Conservation (phyloP, 2,113 vertebrate genomes). For the Struthidea cinerea region DNA sequence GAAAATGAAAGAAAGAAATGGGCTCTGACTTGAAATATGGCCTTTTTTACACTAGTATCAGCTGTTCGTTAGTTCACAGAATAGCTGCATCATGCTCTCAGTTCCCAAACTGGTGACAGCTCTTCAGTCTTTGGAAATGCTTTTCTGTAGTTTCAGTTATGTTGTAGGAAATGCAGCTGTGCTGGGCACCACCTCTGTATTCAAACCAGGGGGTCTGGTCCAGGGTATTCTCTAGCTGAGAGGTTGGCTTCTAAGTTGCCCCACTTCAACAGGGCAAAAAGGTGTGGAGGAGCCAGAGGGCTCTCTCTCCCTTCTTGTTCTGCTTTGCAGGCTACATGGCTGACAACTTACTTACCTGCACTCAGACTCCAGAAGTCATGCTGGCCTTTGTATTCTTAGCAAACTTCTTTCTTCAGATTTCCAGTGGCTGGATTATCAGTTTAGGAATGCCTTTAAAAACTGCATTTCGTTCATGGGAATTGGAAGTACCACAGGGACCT, state of each 20-base stretch:
- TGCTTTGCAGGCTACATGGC: rapidly evolving
- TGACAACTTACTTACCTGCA: neutral
- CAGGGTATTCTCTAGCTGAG: neutral
- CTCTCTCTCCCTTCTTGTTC: neutral
- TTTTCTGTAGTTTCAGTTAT: neutral
- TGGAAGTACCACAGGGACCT: neutral
- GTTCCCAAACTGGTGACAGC: neutral
- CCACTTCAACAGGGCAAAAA: neutral
- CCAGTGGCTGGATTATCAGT: neutral
- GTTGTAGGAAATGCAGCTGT: neutral
- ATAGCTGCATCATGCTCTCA: neutral
- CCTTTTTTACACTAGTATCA: neutral
- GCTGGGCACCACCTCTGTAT: neutral
- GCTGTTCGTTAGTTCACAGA: neutral
- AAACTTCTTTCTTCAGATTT: neutral
- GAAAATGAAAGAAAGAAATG: neutral
- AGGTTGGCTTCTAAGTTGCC: neutral
- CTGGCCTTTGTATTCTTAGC: neutral
- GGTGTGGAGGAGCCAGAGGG: neutral
- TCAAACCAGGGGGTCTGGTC: neutral
- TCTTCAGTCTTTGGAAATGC: neutral
- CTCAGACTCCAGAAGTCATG: neutral
- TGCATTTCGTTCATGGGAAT: neutral
- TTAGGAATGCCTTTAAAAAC: neutral
- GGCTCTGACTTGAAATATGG: neutral